A percentile compares a stretch with the other conserved stretches of the same genome.
Conservation (phyloP, 2,888 invertebrate genomes). For the Lingula anatina region DNA sequence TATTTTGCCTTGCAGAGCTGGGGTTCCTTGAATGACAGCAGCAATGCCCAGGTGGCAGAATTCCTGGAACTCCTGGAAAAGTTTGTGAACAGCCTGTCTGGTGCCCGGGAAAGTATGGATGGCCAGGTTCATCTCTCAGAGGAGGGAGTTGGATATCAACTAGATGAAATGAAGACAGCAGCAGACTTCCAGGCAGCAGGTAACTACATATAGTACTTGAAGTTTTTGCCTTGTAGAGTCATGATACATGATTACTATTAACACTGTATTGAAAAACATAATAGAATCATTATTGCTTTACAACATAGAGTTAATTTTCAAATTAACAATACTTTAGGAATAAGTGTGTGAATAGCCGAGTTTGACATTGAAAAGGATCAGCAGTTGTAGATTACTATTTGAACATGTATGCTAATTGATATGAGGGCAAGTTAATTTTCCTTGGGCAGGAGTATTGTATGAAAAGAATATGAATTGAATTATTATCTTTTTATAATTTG, state of each 20-base stretch:
- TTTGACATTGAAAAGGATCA: no score
- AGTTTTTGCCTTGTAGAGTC: neutral
- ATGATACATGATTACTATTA: neutral
- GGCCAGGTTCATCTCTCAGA: slow-evolving; percentile 49
- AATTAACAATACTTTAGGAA: no score
- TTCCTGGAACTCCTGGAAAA: slow-evolving; percentile 50
- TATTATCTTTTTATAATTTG: no score
- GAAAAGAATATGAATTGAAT: no score
- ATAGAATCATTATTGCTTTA: no score
- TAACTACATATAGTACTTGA: slow-evolving; percentile 12
- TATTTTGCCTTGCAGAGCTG: slow-evolving; percentile 30
- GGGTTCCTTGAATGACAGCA: slow-evolving; percentile 38
- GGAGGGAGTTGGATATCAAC: slow-evolving; percentile 37
- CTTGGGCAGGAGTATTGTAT: no score
- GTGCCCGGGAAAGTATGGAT: slow-evolving; percentile 47
- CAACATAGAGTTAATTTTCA: no score
- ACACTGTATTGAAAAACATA: neutral
- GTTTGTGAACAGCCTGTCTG: slow-evolving; percentile 42
- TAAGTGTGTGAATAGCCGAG: no score
- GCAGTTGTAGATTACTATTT: neutral
- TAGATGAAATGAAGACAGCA: slow-evolving; percentile 42
- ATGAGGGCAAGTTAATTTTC: no score
- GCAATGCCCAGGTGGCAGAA: slow-evolving; percentile 42
- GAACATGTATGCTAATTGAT: no score
- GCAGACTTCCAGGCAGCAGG: slow-evolving; percentile 47